Evolutionary conservation across 2,888 invertebrate genomes (phyloP).

Genomic region (Drosophila niveifrons): DNA sequence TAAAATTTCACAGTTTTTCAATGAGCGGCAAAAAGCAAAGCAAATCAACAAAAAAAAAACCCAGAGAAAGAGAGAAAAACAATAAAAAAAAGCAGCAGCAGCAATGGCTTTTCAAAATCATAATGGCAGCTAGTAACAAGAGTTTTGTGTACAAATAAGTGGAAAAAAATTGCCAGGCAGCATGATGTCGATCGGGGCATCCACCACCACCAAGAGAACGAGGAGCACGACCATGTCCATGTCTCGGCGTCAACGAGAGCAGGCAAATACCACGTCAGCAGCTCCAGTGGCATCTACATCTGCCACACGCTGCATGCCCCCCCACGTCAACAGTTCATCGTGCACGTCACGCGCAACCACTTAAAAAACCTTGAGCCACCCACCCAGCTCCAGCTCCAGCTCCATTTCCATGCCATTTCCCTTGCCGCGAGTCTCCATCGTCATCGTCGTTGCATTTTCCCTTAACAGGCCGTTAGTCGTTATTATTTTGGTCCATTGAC

Average conservation of each 20-base stretch:
- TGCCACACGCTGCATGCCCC: conserved; percentile 14
- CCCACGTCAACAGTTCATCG: conserved; percentile 33
- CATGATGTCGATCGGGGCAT: conserved; percentile 56
- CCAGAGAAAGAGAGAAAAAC: conserved; percentile 21
- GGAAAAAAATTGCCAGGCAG: conserved; percentile 62
- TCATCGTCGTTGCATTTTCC: conserved; percentile 65
- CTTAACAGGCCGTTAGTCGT: conserved; percentile 80
- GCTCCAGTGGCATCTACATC: conserved; percentile 52
- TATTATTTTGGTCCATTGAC: conserved; percentile 85
- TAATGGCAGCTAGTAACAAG: conserved; percentile 85
- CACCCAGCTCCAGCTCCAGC: conserved; percentile 48
- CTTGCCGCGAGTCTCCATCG: conserved; percentile 40
- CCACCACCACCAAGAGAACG: conserved; percentile 11
- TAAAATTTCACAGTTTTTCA: conserved; percentile 84
- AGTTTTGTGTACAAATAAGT: conserved; percentile 80
- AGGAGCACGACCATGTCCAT: conserved; percentile 29
- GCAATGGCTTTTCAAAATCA: conserved; percentile 84
- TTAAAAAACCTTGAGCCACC: conserved; percentile 80
- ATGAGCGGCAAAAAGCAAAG: conserved; percentile 68
- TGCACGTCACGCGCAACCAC: conserved; percentile 81
- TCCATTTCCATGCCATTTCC: conserved; percentile 53
- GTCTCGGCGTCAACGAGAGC: conserved; percentile 60
- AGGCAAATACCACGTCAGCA: conserved; percentile 77
- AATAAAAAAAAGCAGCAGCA: conserved; percentile 42
- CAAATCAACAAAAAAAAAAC: conserved; percentile 25